Base-by-base conservation (phyloP, 2,113 vertebrate genomes). In the Dryoscopus gambensis region DNA sequence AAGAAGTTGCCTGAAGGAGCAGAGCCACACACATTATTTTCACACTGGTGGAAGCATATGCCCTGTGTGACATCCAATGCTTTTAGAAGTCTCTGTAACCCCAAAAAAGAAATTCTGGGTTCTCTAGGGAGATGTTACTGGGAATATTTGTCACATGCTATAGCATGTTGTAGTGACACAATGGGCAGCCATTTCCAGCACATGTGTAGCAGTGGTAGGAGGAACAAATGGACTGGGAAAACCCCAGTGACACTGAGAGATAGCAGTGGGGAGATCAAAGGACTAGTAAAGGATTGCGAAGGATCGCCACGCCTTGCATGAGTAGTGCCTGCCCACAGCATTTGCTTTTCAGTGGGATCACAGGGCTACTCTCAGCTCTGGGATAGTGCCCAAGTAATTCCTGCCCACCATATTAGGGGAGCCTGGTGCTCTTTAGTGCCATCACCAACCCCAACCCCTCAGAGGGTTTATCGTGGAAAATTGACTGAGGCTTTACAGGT, bases 11-110 rank as follows among this genome's bases (percentile, higher is more conserved):
- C 93, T 88, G 92, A 75, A 94, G 92, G 90, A 96, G 79, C 70
- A 86, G 76, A 97, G 40, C 92, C 92, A 95, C 90, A 92, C 55
- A 25, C 60, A 14, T 90, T 93, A 87, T 84, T 96, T 96, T 92
- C 95, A 92, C 76, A 20, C 49, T 3, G 28, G 60, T 67, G 37
- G 65, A 78, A 64, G 44, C 0, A 0, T 65, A 35, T 33, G n/a
- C 28, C 83, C 80, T 84, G 14, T 67, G 56, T 79, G 73, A 88
- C 77, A 74, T 70, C 27, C 44, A 76, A 5, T 50, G 42, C 35
- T 89, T 80, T 57, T 6, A 62, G 39, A 96, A 91, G 46, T 76
- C 96, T 86, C 55, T 87, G 27, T 93, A 85, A 73, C 50, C 37
- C 79, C 74, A 39, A 25, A 79, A 75, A 49, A 84, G 16, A 70